A percentile compares a stretch with the other conserved stretches of the same genome.
phyloP scores from a whole-genome alignment of 2,113 vertebrate genomes.

The Gymnorhina tibicen region DNA sequence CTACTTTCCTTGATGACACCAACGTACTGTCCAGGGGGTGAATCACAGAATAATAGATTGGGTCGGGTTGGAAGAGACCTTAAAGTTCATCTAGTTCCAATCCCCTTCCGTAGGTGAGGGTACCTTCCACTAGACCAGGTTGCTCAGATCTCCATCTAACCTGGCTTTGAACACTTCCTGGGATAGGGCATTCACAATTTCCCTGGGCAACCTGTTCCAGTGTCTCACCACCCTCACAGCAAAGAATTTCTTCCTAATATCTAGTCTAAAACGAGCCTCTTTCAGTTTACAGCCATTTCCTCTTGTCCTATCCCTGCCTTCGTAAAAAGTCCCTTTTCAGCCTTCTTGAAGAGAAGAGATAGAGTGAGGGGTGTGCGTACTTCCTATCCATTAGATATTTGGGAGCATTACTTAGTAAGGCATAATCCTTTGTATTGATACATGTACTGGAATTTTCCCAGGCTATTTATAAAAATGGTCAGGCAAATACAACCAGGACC shows the following conservation, averaged over 20 bases:
- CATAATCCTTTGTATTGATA: background rate
- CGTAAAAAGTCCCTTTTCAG: background rate
- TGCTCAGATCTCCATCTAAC: background rate
- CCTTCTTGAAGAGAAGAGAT: background rate
- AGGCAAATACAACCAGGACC: background rate
- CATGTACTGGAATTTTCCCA: background rate
- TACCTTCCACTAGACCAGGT: background rate
- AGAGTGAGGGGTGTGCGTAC: background rate
- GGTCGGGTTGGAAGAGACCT: background rate
- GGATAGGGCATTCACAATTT: rapidly evolving
- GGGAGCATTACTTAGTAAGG: background rate
- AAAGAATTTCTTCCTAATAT: background rate
- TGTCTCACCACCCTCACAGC: background rate
- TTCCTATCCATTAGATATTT: background rate
- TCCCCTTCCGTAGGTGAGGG: rapidly evolving
- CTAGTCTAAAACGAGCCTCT: background rate
- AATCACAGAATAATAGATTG: background rate
- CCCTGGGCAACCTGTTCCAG: too few species aligned
- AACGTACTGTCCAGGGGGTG: background rate
- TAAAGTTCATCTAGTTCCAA: background rate
- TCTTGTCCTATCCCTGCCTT: background rate
- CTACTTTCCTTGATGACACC: background rate
- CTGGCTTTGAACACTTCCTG: background rate
- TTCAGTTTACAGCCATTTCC: background rate
- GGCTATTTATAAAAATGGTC: background rate